Evolutionary conservation across 2,888 invertebrate genomes (phyloP), one percentile per base, ranked within the genome.

Genomic region (Tribolium freemani): DNA sequence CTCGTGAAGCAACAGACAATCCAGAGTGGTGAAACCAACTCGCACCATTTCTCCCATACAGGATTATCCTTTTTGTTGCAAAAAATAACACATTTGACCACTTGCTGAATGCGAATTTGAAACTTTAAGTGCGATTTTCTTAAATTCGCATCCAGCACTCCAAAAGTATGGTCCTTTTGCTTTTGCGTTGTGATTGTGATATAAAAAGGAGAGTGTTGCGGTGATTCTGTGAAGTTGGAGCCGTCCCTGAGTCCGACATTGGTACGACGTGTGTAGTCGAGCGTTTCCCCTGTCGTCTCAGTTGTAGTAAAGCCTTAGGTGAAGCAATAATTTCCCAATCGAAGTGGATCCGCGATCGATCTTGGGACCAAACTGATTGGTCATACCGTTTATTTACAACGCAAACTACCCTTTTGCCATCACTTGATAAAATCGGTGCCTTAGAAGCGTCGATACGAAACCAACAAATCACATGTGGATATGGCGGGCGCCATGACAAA

Each of bases 261-360:
- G 70, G 69, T 73, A 73, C 75, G 68, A 76, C 76, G 75, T 75
- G 76, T 76, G 75, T 75, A 76, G 75, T 74, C 76, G 73, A 73
- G 66, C 73, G 67, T 67, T 72, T 76, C 74, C 76, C 76, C 75
- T 63, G 72, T 69, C 72, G 72, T 73, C 72, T 69, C 72, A 11
- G 51, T 57, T 57, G 61, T 48, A 48, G 72, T 63, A 53, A 50
- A 72, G 76, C 75, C 75, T 67, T 73, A 68, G 76, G 76, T 75
- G 53, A 72, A 72, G 69, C 72, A 69, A 66, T 74, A 69, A 75
- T 76, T 75, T 75, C 73, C 71, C 69, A 69, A 73, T 71, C 72
- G 72, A 74, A 56, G 64, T 71, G 74, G 73, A 75, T 73, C 75
- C 72, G 73, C 61, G 71, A 73, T 73, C 68, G 72, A 67, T 68